A percentile compares a stretch with the other conserved stretches of the same genome.
Conservation (phyloP, 2,797 vertebrate species). For the Thamnophis elegans region DNA sequence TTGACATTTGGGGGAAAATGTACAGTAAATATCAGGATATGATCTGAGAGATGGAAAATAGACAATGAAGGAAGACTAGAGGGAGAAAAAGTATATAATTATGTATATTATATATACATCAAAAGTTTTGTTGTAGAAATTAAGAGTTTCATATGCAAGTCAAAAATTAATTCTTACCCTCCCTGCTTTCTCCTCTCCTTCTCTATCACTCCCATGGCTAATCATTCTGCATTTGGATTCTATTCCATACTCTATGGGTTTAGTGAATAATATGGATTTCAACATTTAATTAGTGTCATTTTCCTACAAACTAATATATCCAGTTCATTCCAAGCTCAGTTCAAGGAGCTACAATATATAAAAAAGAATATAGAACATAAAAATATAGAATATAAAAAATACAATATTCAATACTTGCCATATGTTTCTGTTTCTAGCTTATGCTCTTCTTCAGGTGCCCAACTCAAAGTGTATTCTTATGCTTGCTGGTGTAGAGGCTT, state of each 20-base stretch:
- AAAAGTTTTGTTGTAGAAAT: constrained; percentile 6
- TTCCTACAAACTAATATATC: not conserved
- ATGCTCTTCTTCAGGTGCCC: not conserved
- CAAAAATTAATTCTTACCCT: not conserved
- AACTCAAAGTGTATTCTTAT: not conserved
- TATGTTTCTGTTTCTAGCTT: not conserved
- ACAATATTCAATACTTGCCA: not conserved
- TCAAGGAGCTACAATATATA: not conserved
- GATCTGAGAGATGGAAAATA: constrained; percentile 15
- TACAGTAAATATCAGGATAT: not conserved
- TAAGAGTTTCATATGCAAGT: constrained; percentile 18
- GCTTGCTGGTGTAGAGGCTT: not conserved
- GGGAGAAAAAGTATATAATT: not conserved
- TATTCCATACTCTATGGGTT: not conserved
- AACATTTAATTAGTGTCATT: not conserved
- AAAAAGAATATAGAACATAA: not conserved
- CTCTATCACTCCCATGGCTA: not conserved
- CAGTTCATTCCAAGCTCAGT: not conserved
- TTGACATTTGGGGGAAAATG: constrained; percentile 5
- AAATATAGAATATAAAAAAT: not conserved
- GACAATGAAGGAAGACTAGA: not conserved
- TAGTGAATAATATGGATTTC: not conserved
- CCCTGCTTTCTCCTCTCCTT: not conserved
- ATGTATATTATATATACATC: not conserved
- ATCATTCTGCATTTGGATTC: not conserved